Conservation (phyloP, 2,888 invertebrate species). For the Bruchidius siliquastri region DNA sequence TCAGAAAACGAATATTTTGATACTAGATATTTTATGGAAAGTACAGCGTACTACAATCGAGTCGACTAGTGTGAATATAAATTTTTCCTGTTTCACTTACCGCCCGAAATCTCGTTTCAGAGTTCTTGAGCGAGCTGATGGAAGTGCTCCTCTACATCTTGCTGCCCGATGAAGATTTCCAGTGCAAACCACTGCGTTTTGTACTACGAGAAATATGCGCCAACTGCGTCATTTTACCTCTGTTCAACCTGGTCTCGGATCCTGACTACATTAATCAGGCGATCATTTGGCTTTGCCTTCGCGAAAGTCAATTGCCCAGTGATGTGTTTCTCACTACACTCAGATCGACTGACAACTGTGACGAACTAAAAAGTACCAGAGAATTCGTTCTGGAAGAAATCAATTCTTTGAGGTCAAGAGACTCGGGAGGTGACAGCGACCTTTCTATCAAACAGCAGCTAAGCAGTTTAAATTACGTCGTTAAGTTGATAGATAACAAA, state of each 20-base stretch:
- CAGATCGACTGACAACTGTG: slow-evolving; percentile 71
- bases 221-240: slow-evolving; percentile 44
- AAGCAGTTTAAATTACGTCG: slow-evolving; percentile 76
- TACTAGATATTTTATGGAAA: no score
- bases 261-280: slow-evolving; percentile 90
- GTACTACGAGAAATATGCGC: slow-evolving; percentile 61
- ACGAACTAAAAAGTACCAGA: slow-evolving; percentile 77
- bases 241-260: slow-evolving; percentile 74
- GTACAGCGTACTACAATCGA: no score
- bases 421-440: slow-evolving; percentile 82
- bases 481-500: slow-evolving; percentile 64
- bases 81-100: slow-evolving; percentile 1
- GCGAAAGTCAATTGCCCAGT: slow-evolving; percentile 68
- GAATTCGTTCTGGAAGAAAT: slow-evolving; percentile 79
- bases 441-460: slow-evolving; percentile 78
- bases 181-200: slow-evolving; percentile 74
- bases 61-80: no score
- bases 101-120: slow-evolving; percentile 46
- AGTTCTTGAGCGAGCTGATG: slow-evolving; percentile 74
- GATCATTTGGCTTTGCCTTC: slow-evolving; percentile 81
- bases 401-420: slow-evolving; percentile 73
- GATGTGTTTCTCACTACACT: slow-evolving; percentile 83
- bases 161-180: slow-evolving; percentile 79
- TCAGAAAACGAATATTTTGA: no score
- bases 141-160: slow-evolving; percentile 80